Evolutionary conservation across 64 coral and sea anemone genomes (phyloP), one percentile per base, ranked within the genome.

Genomic region (Pocillopora verrucosa): DNA sequence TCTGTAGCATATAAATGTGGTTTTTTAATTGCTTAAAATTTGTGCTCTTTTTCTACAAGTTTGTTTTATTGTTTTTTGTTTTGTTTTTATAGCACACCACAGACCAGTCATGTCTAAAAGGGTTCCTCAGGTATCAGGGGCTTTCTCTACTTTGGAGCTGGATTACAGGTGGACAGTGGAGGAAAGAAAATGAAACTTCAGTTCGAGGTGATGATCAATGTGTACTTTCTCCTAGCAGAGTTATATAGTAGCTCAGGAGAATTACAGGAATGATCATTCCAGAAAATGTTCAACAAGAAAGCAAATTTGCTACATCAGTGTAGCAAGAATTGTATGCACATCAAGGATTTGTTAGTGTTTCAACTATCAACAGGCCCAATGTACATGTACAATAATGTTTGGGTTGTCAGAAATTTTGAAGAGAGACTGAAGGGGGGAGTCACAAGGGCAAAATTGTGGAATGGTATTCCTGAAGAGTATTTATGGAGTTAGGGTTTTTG

Each of bases 121-220:
- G 74, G 16, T 99, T 99, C 38, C 83, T 99, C 16, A 84, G 90
- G 76, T 99, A 65, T 35, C 97, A 99, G 80, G 97, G 97, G 37
- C 88, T 99, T 59, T 95, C 94, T 9, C 59, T 99, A 16, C 61
- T 99, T 14, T 99, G 97, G 97, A 99, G 97, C 57, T 99, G 97
- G 97, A 99, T 99, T n/a, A n/a, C n/a, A n/a, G 97, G 88, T 99
- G 85, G 97, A 99, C 88, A 82, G 83, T 75, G 97, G 97, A 86
- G 93, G 86, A 73, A 99, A 99, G 58, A 90, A 80, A 7, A 77
- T 12, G 7, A 96, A 90, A 58, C 79, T 99, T 11, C 93, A 95
- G 35, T 82, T 80, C 26, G 88, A 95, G 91, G 97, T 99, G 74
- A 16, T 75, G 60, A 61, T 88, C 73, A 19, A 10, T 26, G 2